These are phyloP conservation scores for Cardiocondyla obscurior DNA, from an alignment of 1,140 invertebrate species.

Conservation along the genomic window DNA sequence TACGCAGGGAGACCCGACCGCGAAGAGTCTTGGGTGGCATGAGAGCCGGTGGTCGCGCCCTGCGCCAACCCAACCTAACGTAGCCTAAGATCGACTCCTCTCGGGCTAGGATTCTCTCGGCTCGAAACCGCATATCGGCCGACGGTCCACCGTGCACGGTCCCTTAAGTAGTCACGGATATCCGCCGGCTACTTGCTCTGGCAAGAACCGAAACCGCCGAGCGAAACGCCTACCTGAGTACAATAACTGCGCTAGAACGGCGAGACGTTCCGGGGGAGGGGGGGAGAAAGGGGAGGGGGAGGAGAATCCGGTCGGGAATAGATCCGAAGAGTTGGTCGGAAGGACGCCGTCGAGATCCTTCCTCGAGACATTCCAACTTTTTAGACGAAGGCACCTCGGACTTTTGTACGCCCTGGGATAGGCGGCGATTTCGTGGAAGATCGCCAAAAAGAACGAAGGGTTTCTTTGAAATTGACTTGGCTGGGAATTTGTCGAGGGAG, in stretches of 20 bases:
- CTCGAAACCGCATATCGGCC: constrained; percentile 66
- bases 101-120: constrained; percentile 75
- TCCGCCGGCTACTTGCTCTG: constrained; percentile 59
- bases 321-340: background rate
- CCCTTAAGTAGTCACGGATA: constrained; percentile 63
- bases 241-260: constrained; percentile 27
- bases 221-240: constrained; percentile 8
- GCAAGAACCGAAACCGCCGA: constrained; percentile 56
- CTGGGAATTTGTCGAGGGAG: background rate
- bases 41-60: constrained; percentile 77
- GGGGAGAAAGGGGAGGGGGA: too few species aligned
- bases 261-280: too few species aligned
- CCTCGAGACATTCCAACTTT: background rate
- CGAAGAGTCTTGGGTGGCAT: constrained; percentile 77
- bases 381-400: background rate
- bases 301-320: constrained; percentile 25
- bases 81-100: constrained; percentile 67
- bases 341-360: too few species aligned
- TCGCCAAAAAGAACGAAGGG: background rate
- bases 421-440: background rate
- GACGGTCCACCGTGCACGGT: constrained; percentile 53
- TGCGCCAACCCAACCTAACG: constrained; percentile 75
- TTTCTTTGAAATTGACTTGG: background rate
- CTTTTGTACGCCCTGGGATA: background rate
- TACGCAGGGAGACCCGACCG: constrained; percentile 73